Evolutionary conservation across 2,888 invertebrate genomes (phyloP).

Genomic region (Limnephilus lunatus): DNA sequence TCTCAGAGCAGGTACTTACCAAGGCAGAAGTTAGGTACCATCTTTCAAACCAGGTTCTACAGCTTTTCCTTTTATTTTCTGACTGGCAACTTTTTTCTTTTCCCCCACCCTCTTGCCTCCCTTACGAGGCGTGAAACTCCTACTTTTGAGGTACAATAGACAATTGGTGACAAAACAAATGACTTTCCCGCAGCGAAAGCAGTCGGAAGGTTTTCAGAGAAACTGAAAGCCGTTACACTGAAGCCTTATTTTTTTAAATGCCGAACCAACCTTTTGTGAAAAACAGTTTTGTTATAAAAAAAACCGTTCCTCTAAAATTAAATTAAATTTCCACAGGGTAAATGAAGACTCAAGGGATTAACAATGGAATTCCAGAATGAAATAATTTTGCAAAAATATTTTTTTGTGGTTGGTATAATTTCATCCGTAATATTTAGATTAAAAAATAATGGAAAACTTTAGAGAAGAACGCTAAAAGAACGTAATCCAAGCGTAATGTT

Average conservation of each 20-base stretch:
- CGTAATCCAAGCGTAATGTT: neutral
- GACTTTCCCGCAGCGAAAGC: conserved; percentile 16
- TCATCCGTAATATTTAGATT: neutral
- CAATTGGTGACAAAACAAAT: conserved; percentile 48
- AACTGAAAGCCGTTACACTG: conserved; percentile 5
- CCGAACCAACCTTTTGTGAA: conserved; percentile 7
- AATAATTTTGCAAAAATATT: neutral
- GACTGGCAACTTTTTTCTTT: neutral
- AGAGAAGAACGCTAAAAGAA: neutral
- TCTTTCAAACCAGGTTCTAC: neutral
- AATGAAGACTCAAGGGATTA: neutral
- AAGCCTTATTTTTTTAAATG: conserved; percentile 34
- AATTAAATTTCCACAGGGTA: neutral
- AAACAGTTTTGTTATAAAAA: neutral
- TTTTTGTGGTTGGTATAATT: neutral
- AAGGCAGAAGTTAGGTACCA: neutral
- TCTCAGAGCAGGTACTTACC: neutral
- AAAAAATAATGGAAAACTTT: neutral
- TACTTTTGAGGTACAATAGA: conserved; percentile 37
- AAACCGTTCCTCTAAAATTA: neutral
- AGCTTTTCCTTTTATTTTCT: conserved; percentile 22
- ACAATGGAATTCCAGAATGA: neutral
- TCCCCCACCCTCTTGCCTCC: neutral
- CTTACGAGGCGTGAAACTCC: conserved; percentile 39
- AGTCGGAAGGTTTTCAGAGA: conserved; percentile 19